Evolutionary conservation across 30 jellyfish, hydroid and myxozoan species (phyloP), one percentile per base, ranked within the genome.

Genomic region (Cassiopea xamachana): DNA sequence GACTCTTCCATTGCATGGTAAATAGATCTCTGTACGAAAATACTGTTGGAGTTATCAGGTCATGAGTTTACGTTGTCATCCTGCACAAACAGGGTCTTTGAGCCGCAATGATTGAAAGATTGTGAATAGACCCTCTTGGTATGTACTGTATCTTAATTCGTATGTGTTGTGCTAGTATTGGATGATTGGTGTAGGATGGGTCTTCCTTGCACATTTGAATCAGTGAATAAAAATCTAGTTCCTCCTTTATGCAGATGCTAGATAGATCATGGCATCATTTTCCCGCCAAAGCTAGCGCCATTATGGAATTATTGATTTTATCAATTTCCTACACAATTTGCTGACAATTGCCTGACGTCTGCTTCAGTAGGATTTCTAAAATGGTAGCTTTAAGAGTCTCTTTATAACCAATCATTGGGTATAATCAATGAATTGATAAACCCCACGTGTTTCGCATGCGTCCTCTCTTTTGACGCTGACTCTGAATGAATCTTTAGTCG

Each of bases 391-490:
- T 82, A 79, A 48, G 85, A 43, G 60, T 77, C 51, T 69, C 60
- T 77, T 68, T 61, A 59, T 14, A 64, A 60, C 67, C 62, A 19
- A 12, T 68, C 55, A 86, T 19, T 69, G 16, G 9, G 69, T 17
- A 50, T 18, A 62, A 49, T 70, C 60, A 72, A 60, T 47, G 64
- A 47, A 55, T 64, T 62, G 73, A 19, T 60, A 47, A 49, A 76
- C 51, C 59, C 88, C 94, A 87, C 94, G 94, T 87, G 94, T 68
- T 77, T 43, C 49, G 73, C 94, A 87, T 87, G 94, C 89, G 94
- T 48, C 77, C 77, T 84, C 73, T 80, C 85, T 71, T 44, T 87
- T 79, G 94, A 76, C n/a, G 27, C 8, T 47, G 58, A 87, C 73
- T 17, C 83, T 75, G 86, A 77, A 74, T 87, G 89, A 77, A 87